A percentile compares a stretch with the other conserved stretches of the same genome.
Evolutionary conservation across 2,888 invertebrate species (phyloP).

Genomic region (Beris morrisii): DNA sequence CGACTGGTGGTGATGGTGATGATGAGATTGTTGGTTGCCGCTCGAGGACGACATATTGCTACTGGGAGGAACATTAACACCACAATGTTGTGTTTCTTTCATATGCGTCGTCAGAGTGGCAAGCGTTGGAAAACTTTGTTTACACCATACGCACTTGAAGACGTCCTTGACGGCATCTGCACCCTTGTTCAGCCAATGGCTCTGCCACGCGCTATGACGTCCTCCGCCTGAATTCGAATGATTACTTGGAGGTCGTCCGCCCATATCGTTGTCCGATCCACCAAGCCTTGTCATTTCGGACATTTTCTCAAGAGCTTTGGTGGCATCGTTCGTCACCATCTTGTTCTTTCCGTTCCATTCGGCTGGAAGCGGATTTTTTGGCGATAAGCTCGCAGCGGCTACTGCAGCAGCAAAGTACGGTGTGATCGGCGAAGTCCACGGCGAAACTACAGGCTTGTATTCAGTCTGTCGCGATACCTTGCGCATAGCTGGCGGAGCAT

Average conservation of each 20-base stretch:
- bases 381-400: conserved; percentile 75
- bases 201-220: conserved; percentile 92
- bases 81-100: conserved; percentile 97
- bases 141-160: conserved; percentile 97
- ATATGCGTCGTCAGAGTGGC: conserved; percentile 95
- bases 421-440: conserved; percentile 79
- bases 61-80: conserved; percentile 76
- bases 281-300: conserved; percentile 84
- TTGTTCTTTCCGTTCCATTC: conserved; percentile 83
- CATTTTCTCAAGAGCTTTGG: conserved; percentile 89
- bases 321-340: conserved; percentile 77
- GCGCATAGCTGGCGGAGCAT: conserved; percentile 64
- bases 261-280: conserved; percentile 66
- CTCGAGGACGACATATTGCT: conserved; percentile 55
- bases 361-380: conserved; percentile 65
- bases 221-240: conserved; percentile 56
- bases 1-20: conserved; percentile 56
- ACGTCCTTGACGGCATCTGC: conserved; percentile 95
- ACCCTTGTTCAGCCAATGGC: conserved; percentile 96
- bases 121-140: conserved; percentile 92
- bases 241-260: conserved; percentile 39
- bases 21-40: conserved; percentile 53
- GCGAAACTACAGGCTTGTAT: conserved; percentile 68
- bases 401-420: conserved; percentile 80
- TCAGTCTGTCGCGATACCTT: conserved; percentile 70